phyloP scores from a whole-genome alignment of 2,888 invertebrate genomes.

The Drosophila neutralis region DNA sequence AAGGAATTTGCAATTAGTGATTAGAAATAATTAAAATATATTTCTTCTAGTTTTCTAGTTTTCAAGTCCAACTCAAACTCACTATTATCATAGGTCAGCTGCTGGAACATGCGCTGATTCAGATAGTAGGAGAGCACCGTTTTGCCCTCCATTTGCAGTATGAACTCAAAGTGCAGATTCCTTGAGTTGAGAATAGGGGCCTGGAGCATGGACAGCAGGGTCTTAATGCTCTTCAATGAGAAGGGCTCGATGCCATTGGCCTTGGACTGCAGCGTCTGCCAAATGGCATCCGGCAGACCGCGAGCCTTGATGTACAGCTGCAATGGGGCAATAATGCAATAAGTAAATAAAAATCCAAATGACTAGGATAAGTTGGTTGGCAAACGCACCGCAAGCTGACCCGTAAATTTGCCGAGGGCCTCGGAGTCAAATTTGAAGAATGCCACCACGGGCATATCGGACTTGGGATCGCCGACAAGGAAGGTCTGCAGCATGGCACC shows the following conservation, averaged over 20 bases:
- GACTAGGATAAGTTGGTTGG: background rate
- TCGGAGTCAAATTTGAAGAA: conserved; percentile 87
- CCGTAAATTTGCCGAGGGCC: conserved; percentile 86
- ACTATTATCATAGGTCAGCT: conserved; percentile 88
- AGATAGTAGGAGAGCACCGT: conserved; percentile 88
- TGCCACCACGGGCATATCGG: conserved; percentile 88
- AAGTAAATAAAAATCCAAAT: background rate
- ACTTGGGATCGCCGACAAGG: conserved; percentile 88
- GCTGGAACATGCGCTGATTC: conserved; percentile 88
- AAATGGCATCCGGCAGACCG: conserved; percentile 85
- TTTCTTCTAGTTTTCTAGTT: background rate
- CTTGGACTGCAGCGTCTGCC: conserved; percentile 84
- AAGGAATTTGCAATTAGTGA: background rate
- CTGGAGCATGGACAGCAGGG: conserved; percentile 85
- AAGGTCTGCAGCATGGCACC: conserved; percentile 87
- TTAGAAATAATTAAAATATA: too few relatives aligned
- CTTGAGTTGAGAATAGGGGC: conserved; percentile 84
- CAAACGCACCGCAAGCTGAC: conserved; percentile 86
- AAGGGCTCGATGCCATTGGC: conserved; percentile 85
- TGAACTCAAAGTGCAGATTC: conserved; percentile 88
- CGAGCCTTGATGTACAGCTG: conserved; percentile 87
- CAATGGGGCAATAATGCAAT: background rate
- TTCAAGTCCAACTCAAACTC: conserved; percentile 76
- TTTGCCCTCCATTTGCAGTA: conserved; percentile 88
- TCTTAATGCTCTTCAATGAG: conserved; percentile 86